Conservation (phyloP, 1,140 invertebrate genomes). For the Conus ventricosus region DNA sequence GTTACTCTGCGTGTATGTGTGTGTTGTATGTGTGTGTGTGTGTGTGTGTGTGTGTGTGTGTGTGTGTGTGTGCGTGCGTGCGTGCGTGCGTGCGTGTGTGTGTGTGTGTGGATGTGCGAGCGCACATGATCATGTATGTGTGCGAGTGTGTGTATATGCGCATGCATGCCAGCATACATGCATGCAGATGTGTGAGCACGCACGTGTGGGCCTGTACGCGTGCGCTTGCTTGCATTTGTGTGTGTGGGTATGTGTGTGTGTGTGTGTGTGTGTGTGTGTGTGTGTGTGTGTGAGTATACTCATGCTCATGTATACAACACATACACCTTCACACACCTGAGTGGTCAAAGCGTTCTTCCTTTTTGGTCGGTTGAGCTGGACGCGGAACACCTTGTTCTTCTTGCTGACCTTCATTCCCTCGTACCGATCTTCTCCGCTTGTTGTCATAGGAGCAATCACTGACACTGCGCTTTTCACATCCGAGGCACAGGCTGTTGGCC, state of each 20-base stretch:
- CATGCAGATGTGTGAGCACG: too few species aligned
- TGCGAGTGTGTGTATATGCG: not conserved
- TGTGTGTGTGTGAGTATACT: not conserved
- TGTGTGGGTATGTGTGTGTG: not conserved
- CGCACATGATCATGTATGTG: not conserved
- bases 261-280: constrained; percentile 4
- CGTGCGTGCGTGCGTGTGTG: not conserved
- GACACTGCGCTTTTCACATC: not conserved
- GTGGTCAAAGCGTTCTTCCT: constrained; percentile 87
- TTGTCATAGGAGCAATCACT: too few species aligned
- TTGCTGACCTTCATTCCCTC: constrained; percentile 59
- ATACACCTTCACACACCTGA: constrained; percentile 68
- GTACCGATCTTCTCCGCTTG: constrained; percentile 52
- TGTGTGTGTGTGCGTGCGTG: not conserved
- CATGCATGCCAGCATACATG: not conserved
- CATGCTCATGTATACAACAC: not conserved
- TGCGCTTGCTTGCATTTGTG: not conserved
- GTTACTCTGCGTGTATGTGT: too few species aligned
- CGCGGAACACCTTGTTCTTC: constrained; percentile 78
- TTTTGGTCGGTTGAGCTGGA: constrained; percentile 80
- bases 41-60: constrained; percentile 14
- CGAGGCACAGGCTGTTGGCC: not conserved
- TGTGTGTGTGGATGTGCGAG: not conserved
- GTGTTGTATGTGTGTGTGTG: not conserved
- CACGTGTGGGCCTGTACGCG: not conserved